A percentile compares a stretch with the other conserved stretches of the same genome.
Evolutionary conservation across 2,888 invertebrate genomes (phyloP).

Genomic region (Saturnia pavonia): DNA sequence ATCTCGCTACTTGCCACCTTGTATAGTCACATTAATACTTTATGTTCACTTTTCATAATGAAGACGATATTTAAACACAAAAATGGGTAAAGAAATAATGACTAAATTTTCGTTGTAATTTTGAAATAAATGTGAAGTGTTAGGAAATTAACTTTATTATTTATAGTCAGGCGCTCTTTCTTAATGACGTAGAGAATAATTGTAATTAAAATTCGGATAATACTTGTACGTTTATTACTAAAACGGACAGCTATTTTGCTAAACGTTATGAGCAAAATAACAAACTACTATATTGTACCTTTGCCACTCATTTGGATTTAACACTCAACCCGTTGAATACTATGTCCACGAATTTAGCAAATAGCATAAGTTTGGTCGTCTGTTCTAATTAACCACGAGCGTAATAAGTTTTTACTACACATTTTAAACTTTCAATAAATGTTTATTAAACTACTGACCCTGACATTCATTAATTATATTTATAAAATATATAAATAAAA

Average conservation of each 20-base stretch:
- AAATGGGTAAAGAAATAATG: neutral
- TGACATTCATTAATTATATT: too few relatives aligned
- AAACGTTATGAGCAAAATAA: neutral
- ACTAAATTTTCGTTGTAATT: neutral
- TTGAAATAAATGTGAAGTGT: neutral
- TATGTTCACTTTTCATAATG: slow-evolving; percentile 13
- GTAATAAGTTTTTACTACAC: neutral
- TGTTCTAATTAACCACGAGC: neutral
- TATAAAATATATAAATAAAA: too few relatives aligned
- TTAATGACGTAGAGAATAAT: neutral
- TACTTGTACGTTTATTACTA: neutral
- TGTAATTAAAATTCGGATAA: neutral
- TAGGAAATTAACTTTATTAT: slow-evolving; percentile 2
- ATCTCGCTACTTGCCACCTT: slow-evolving; percentile 55
- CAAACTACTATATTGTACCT: neutral
- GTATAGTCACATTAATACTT: slow-evolving; percentile 36
- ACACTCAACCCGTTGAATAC: neutral
- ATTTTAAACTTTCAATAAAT: neutral
- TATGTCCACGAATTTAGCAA: neutral
- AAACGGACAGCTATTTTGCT: slow-evolving; percentile 1
- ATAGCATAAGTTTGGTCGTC: slow-evolving; percentile 1
- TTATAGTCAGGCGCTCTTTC: neutral
- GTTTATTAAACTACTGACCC: neutral
- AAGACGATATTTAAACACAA: neutral
- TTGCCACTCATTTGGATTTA: neutral